Base-by-base conservation (phyloP, 2,113 vertebrate species). In the Neopipo cinnamomea region DNA sequence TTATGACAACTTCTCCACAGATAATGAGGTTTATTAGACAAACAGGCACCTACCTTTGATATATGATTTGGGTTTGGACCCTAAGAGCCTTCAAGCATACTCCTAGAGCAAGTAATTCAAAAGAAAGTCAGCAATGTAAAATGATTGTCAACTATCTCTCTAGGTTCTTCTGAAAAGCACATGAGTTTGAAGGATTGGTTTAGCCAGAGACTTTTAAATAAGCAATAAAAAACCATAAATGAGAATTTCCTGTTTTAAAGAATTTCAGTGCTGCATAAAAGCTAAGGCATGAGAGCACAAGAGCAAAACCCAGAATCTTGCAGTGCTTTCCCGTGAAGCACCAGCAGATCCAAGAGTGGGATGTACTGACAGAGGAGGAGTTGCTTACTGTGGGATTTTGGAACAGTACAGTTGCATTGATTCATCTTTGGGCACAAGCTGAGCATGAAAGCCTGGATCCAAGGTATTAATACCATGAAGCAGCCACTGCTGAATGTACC, bases 311-410 rank as follows among this genome's bases (percentile, higher is more conserved):
- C 37, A 84, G 6, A 22, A 12, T 33, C 31, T 77, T 3, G 0
- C 16, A 22, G 8, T 2, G 0, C 25, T 47, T 62, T 66, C 65
- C 5, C 1, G 11, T 18, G 49, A 24, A 65, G 41, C 35, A 41
- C 5, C 61, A 27, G 50, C 31, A 84, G 73, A 33, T 44, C 33
- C 31, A 62, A 33, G 33, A 70, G 22, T 13, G 37, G 11, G 16
- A 15, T 0, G 0, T 23, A 15, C n/a, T n/a, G 1, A 8, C n/a
- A 52, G 14, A 66, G 41, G 47, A 74, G 19, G 37, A 74, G 17
- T 25, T 80, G 15, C 31, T 88, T 25, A 21, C 46, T 31, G 11
- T 9, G 13, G 1, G 13, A 17, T 78, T 85, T 44, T 67, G 50
- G 22, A 71, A 87, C 8, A 25, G 35, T 59, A 24, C 39, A 27